Conservation (phyloP, 2,888 invertebrate species). For the Andrena camellia region DNA sequence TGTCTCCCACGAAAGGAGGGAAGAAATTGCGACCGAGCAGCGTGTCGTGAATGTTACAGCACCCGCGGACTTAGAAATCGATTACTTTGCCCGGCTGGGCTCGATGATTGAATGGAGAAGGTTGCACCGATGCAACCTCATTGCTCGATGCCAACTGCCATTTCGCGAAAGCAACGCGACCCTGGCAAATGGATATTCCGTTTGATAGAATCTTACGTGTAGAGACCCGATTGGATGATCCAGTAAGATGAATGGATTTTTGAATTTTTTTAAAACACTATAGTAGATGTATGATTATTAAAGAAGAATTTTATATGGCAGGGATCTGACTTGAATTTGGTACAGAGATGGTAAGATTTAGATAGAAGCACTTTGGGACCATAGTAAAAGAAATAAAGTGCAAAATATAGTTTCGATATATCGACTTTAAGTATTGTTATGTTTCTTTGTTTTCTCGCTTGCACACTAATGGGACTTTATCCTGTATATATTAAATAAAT, state of each 20-base stretch:
- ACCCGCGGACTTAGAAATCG: background rate
- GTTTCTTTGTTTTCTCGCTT: no score
- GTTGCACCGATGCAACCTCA: background rate
- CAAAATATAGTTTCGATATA: no score
- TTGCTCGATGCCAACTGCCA: background rate
- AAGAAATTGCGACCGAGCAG: constrained; percentile 4
- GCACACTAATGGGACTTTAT: no score
- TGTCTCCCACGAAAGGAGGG: constrained; percentile 5
- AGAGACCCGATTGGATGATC: background rate
- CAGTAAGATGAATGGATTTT: no score
- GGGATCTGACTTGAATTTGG: no score
- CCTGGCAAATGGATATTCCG: background rate
- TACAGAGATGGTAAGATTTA: no score
- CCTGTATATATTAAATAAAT: no score
- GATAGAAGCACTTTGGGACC: background rate
- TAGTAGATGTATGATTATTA: no score
- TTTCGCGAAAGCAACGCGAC: background rate
- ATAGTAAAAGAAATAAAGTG: background rate
- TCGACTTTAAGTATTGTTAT: no score
- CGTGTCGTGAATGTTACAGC: constrained; percentile 7
- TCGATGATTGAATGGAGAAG: background rate
- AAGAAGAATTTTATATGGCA: no score
- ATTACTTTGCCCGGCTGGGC: background rate
- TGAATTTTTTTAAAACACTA: no score
- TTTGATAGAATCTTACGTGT: background rate